Base-by-base conservation (phyloP, 2,888 invertebrate genomes). In the Apotomis turbidana region DNA sequence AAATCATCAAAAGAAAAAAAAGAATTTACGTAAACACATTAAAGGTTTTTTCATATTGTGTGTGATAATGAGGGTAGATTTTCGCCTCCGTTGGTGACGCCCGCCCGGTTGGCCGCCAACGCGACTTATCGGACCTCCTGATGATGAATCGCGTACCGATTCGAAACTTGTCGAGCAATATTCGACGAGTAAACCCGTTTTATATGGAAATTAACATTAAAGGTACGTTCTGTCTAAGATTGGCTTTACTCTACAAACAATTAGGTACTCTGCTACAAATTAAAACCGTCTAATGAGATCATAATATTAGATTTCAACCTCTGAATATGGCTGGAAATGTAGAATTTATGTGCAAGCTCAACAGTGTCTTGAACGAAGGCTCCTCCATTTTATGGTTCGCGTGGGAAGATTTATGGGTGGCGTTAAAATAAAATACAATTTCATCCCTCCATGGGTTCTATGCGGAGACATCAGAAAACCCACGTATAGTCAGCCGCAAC, bases 381-480 rank as follows among this genome's bases (percentile, higher is more conserved):
- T 83, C 82, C 87, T 83, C 85, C 85, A 84, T 88, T 88, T 89
- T 86, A 87, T 83, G 83, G 82, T 85, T 79, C 78, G 79, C 81
- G 81, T 82, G 78, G 78, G 77, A 81, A 89, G 90, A 93, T 93
- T 92, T 92, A 93, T 87, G 89, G 89, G 81, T 78, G 78, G 81
- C 83, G 86, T 88, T 89, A 87, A 90, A 90, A 88, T 89, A 90
- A 90, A 91, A 91, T 90, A 91, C 88, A 90, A 88, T 92, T 90
- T 90, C 88, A 87, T 87, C 83, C 83, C 76, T 80, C 81, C 81
- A 83, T 77, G 80, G 83, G 83, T 82, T 81, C 79, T 81, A 78
- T 77, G 78, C 78, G 82, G 78, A 79, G 83, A 79, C 86, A 90
- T 91, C 90, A 90, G 85, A 90, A 89, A 88, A 89, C 89, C 87